These are phyloP conservation scores for Sinosuthora webbiana DNA, from an alignment of 2,113 vertebrate species.

Conservation along the genomic window DNA sequence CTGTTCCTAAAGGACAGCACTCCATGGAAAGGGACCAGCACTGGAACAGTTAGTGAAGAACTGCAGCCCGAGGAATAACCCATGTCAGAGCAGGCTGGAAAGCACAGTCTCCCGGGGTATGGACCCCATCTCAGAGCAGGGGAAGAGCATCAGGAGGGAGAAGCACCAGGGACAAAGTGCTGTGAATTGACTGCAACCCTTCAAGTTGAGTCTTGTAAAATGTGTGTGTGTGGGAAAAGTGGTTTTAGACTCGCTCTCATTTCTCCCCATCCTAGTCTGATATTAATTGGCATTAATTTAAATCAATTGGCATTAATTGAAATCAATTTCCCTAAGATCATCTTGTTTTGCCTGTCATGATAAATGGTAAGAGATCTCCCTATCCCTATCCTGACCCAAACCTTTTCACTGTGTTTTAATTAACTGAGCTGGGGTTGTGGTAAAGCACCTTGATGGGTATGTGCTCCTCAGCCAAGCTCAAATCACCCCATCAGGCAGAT, in stretches of 20 bases:
- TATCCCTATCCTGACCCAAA: background rate
- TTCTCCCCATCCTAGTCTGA: background rate
- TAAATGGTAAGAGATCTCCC: background rate
- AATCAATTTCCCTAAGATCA: background rate
- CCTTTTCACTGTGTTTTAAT: background rate
- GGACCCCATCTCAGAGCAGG: accelerated
- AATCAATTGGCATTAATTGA: background rate
- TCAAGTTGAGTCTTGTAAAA: background rate
- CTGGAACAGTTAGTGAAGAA: background rate
- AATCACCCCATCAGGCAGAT: background rate
- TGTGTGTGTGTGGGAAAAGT: accelerated
- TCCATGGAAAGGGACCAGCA: accelerated
- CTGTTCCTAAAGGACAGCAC: background rate
- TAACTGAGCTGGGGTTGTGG: background rate
- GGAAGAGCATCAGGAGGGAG: background rate
- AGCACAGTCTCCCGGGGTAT: background rate
- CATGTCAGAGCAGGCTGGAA: background rate
- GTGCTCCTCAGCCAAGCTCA: background rate
- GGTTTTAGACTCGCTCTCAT: background rate
- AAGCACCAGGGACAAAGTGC: background rate
- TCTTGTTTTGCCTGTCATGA: background rate
- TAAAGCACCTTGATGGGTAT: background rate
- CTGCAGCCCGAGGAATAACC: background rate
- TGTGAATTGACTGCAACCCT: background rate
- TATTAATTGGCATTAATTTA: background rate